Percentiles rank a stretch among this genome's conserved stretches.
These are phyloP conservation scores for Seira musarum DNA, from an alignment of 2,888 invertebrate genomes.

Conservation along the genomic window DNA sequence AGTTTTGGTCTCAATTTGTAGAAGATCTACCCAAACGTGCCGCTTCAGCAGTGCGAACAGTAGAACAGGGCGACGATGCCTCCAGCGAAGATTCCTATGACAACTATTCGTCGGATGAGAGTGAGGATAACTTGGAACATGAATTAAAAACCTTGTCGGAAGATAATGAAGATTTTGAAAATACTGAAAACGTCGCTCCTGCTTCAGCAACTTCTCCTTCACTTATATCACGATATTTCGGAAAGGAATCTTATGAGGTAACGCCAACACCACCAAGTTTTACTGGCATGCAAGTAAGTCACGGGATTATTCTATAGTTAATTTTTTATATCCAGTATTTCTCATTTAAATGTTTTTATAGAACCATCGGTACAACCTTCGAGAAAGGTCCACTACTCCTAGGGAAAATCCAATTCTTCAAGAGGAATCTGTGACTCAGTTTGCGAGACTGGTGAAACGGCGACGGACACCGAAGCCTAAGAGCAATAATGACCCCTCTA, in stretches of 20 bases:
- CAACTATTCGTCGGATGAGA: conserved; percentile 53
- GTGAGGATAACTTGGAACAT: conserved; percentile 37
- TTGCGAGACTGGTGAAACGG: conserved; percentile 49
- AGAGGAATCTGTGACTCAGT: conserved; percentile 51
- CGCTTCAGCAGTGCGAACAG: no score
- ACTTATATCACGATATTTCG: background rate
- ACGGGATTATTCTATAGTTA: background rate
- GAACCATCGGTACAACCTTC: conserved; percentile 52
- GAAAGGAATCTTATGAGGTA: background rate
- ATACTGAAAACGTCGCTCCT: conserved; percentile 42
- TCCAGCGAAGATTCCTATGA: conserved; percentile 51
- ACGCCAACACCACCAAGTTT: background rate
- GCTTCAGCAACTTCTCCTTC: conserved; percentile 36
- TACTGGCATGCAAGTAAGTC: background rate
- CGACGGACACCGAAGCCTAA: conserved; percentile 12
- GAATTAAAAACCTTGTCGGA: conserved; percentile 23
- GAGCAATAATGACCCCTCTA: no score
- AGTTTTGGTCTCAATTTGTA: no score
- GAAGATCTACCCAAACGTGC: no score
- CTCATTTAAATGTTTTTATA: background rate
- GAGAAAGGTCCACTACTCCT: conserved; percentile 41
- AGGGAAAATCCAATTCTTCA: conserved; percentile 41
- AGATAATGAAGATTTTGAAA: conserved; percentile 25
- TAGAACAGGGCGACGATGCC: conserved; percentile 17
- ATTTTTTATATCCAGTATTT: background rate